Evolutionary conservation across 23 tunicate species (phyloP).

Genomic region (Aplidium turbinatum): DNA sequence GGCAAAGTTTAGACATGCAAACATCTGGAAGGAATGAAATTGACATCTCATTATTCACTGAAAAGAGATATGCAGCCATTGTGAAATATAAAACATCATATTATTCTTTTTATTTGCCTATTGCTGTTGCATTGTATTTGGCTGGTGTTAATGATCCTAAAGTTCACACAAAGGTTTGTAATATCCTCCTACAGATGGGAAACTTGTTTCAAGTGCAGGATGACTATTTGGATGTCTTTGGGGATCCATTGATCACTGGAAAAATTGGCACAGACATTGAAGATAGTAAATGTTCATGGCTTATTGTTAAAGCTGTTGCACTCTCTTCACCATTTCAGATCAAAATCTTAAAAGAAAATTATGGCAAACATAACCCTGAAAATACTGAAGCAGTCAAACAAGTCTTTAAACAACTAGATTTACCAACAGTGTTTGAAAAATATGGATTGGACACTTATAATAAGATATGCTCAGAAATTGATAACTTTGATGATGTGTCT

Average conservation of each 20-base stretch:
- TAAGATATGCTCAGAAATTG: constrained; percentile 24
- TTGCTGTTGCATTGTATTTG: constrained; percentile 72
- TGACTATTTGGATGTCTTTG: constrained; percentile 84
- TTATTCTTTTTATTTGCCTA: constrained; percentile 94
- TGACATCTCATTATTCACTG: constrained; percentile 63
- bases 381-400: constrained; percentile 43
- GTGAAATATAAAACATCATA: constrained; percentile 87
- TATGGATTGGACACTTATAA: constrained; percentile 60
- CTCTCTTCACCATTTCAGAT: constrained; percentile 33
- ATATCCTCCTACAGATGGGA: constrained; percentile 68
- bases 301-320: constrained; percentile 73
- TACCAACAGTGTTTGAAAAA: constrained; percentile 41
- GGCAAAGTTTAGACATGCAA: constrained; percentile 93
- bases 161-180: constrained; percentile 33
- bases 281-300: constrained; percentile 92
- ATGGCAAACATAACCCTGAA: constrained; percentile 64
- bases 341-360: constrained; percentile 41
- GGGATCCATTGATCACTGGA: constrained; percentile 90
- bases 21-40: constrained; percentile 80
- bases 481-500: constrained; percentile 4
- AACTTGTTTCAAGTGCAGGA: constrained; percentile 86
- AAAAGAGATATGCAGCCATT: constrained; percentile 52
- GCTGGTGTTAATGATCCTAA: constrained; percentile 51
- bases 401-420: constrained; percentile 42
- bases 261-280: constrained; percentile 98